Evolutionary conservation across 2,888 invertebrate species (phyloP), one percentile per base, ranked within the genome.

Genomic region (Lochmaea crataegi): DNA sequence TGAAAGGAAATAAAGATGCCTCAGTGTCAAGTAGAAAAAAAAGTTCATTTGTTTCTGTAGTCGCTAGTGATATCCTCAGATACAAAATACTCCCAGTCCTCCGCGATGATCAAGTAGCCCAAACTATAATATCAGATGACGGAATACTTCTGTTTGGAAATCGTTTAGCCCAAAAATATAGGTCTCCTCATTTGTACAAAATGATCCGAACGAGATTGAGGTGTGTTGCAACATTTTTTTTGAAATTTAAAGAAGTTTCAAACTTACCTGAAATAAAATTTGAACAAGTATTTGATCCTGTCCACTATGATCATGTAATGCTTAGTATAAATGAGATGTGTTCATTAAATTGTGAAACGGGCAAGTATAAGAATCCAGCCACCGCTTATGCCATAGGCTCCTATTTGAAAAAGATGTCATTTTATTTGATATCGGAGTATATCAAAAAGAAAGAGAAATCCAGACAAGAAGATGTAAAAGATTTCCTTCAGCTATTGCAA

Each of bases 381-480:
- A 63, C 63, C n/a, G 69, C 63, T n/a, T 41, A 38, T 38, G 48
- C 51, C 14, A 32, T 66, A 41, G 38, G 53, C 11, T 14, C 38
- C 16, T 32, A 32, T 32, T 32, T 32, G 5, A 32, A 32, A 32
- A 32, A 32, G 32, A 32, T 32, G 2, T 32, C 32, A 32, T 32
- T 32, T 32, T 41, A 60, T 48, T 10, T 45, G 58, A 48, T 51
- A 18, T 41, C 68, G 5, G 48, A 72, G 18, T 72, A 32, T n/a
- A 72, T 72, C 18, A 64, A 68, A 58, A 64, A 38, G 1, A 63
- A 67, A 14, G 18, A 65, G 10, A 60, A 71, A 71, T n/a, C 7
- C 11, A 66, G 51, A 16, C 53, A 71, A 71, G 38, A 58, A 12
- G 60, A 60, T 56, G 64, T 67, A 12, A 63, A 68, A 64, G 63